Conservation (phyloP, 2,888 invertebrate species). For the Ferdinandea cuprea region DNA sequence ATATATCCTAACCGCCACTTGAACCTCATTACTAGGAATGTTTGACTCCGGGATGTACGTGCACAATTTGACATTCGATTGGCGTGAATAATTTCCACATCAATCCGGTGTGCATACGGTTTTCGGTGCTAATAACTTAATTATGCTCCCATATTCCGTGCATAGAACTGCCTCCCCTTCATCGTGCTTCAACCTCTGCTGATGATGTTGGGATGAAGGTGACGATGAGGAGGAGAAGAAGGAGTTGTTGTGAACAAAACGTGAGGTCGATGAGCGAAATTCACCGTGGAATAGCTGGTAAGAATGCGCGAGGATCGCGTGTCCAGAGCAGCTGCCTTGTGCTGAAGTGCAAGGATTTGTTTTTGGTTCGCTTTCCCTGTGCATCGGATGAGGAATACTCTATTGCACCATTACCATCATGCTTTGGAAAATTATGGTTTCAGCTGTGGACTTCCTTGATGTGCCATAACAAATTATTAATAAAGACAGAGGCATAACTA, state of each 20-base stretch:
- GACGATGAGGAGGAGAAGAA: not conserved
- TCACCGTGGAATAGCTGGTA: constrained; percentile 7
- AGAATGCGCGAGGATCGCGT: constrained; percentile 58
- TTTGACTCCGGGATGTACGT: constrained; percentile 70
- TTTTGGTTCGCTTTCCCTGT: too few relatives aligned
- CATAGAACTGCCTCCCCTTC: constrained; percentile 22
- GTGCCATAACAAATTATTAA: constrained; percentile 68
- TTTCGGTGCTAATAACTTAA: constrained; percentile 73
- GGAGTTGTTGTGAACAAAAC: constrained; percentile 4
- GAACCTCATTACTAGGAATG: constrained; percentile 66
- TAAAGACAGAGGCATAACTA: constrained; percentile 36
- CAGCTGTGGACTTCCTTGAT: constrained; percentile 55
- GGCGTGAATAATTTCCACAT: constrained; percentile 74
- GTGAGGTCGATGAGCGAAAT: constrained; percentile 48
- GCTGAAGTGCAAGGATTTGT: constrained; percentile 52
- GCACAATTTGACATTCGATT: constrained; percentile 74
- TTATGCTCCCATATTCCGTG: constrained; percentile 68
- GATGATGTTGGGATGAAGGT: constrained; percentile 55
- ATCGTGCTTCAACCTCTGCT: constrained; percentile 6
- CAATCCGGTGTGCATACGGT: constrained; percentile 67
- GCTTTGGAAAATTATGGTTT: constrained; percentile 68
- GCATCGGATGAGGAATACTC: constrained; percentile 34
- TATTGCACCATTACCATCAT: constrained; percentile 44
- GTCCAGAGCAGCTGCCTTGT: constrained; percentile 55
- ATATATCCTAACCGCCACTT: constrained; percentile 42